These are phyloP conservation scores for Trachelipus rathkii DNA, from an alignment of 1,140 invertebrate species.

Conservation along the genomic window DNA sequence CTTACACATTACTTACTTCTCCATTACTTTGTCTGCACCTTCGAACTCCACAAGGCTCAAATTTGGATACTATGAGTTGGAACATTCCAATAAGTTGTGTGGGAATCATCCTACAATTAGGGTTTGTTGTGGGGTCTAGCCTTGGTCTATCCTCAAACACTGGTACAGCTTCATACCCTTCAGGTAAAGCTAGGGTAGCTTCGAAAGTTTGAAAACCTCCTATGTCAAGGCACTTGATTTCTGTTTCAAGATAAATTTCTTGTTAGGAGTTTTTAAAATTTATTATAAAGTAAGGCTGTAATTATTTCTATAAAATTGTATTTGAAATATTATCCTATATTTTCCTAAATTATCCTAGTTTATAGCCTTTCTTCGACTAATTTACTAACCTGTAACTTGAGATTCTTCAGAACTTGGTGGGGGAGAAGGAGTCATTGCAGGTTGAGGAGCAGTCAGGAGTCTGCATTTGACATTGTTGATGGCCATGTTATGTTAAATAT, in stretches of 20 bases:
- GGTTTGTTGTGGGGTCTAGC: not conserved
- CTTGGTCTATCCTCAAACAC: not conserved
- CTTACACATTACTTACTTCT: not conserved
- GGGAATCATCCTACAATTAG: not conserved
- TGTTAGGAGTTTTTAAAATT: not conserved
- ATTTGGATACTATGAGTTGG: not conserved
- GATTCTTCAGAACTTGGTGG: not conserved
- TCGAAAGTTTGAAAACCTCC: not conserved
- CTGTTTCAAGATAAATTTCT: not conserved
- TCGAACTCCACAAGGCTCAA: not conserved
- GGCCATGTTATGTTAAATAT: too few species aligned
- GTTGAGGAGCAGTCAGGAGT: not conserved
- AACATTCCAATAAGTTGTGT: not conserved
- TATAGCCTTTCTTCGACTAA: too few species aligned
- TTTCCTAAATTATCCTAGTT: too few species aligned
- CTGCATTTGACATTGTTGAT: too few species aligned
- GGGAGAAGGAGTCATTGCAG: not conserved
- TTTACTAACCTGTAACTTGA: not conserved
- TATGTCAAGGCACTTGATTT: not conserved
- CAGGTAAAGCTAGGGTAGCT: not conserved
- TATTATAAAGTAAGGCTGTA: not conserved
- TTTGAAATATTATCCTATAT: too few species aligned
- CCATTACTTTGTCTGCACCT: not conserved
- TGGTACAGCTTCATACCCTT: not conserved
- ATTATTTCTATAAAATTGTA: not conserved